These are phyloP conservation scores for Archegozetes longisetosus DNA, from an alignment of 1,140 invertebrate species.

Conservation along the genomic window DNA sequence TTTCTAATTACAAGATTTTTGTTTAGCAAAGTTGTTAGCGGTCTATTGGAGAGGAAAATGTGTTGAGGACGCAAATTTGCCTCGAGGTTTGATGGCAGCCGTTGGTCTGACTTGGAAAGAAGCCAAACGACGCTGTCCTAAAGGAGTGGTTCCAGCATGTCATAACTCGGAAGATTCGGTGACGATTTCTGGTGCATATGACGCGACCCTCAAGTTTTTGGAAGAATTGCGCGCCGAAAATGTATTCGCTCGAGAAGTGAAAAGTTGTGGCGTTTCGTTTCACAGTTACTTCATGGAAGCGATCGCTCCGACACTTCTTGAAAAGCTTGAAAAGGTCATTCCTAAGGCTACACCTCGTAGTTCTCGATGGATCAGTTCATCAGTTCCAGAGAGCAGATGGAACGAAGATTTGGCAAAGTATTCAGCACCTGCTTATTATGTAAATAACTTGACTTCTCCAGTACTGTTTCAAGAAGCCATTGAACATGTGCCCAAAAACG, in stretches of 20 bases:
- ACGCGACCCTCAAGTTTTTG: conserved; percentile 50
- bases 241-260: conserved; percentile 73
- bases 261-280: conserved; percentile 76
- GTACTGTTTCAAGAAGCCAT: conserved; percentile 57
- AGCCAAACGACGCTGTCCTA: conserved; percentile 48
- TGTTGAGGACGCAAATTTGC: conserved; percentile 10
- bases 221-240: conserved; percentile 50
- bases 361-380: conserved; percentile 65
- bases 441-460: conserved; percentile 78
- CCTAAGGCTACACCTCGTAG: conserved; percentile 55
- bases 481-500: conserved; percentile 62
- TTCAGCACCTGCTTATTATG: conserved; percentile 79
- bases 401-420: conserved; percentile 50
- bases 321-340: conserved; percentile 39
- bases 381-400: conserved; percentile 65
- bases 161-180: conserved; percentile 84
- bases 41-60: conserved; percentile 33
- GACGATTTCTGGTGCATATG: conserved; percentile 71
- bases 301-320: conserved; percentile 57
- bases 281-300: conserved; percentile 81
- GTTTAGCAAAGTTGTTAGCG: conserved; percentile 30
- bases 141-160: conserved; percentile 65
- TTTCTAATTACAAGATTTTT: not conserved
- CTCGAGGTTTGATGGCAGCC: conserved; percentile 49
- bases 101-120: conserved; percentile 69